Evolutionary conservation across 1,140 invertebrate species (phyloP).

Genomic region (Caerostris darwini): DNA sequence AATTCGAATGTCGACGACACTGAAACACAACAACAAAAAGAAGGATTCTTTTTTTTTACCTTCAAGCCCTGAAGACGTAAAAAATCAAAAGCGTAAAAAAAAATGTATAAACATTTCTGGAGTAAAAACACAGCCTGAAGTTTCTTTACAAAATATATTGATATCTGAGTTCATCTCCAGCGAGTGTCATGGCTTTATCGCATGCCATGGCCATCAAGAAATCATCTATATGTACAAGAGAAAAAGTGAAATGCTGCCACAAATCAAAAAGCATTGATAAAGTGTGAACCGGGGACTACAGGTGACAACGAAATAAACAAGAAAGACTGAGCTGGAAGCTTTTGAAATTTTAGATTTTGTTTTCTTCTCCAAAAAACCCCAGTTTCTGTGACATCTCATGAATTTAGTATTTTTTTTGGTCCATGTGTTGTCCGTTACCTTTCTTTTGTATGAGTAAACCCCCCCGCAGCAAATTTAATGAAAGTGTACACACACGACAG

Average conservation of each 20-base stretch:
- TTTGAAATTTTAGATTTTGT: constrained; percentile 30
- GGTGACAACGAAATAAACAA: constrained; percentile 2
- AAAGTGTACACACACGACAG: constrained; percentile 34
- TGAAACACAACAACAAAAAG: not conserved
- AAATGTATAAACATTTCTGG: not conserved
- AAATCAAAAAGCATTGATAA: constrained; percentile 1
- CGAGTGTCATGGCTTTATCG: constrained; percentile 1
- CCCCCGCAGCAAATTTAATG: constrained; percentile 17
- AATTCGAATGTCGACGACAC: not conserved
- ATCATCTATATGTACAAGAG: not conserved
- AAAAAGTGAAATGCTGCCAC: not conserved
- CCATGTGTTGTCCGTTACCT: constrained; percentile 30
- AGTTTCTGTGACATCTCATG: not conserved
- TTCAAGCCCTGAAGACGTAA: not conserved
- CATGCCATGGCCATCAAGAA: not conserved
- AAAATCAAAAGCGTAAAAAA: not conserved
- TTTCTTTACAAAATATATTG: not conserved
- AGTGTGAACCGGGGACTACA: not conserved
- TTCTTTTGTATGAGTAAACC: constrained; percentile 3
- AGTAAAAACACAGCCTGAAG: not conserved
- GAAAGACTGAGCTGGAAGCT: not conserved
- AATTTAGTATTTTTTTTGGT: constrained; percentile 39
- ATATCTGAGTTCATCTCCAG: not conserved
- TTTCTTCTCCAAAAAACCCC: not conserved
- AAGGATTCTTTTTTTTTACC: not conserved